Base-by-base conservation (phyloP, 1,140 invertebrate species). In the Lordiphosa mommai region DNA sequence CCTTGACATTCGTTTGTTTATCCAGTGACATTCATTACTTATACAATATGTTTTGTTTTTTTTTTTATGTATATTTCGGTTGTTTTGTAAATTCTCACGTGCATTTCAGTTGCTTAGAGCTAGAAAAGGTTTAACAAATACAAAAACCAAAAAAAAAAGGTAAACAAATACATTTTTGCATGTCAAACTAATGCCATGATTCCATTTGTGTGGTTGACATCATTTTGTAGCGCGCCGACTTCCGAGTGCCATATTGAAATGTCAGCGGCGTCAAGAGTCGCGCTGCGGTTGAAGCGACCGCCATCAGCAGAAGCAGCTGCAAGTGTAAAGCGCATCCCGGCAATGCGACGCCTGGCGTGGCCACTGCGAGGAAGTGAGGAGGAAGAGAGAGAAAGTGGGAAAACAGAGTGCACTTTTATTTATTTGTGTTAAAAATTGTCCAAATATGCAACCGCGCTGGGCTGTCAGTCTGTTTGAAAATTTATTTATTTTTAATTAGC, bases 71-170 rank as follows among this genome's bases (percentile, higher is more conserved):
- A 38, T 14, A 30, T 47, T 34, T 53, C 40, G 29, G 43, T 44
- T 51, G 23, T 8, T 72, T 72, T 77, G 72, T 84, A 85, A 84
- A 84, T 84, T 84, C 79, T 84, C 79, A 85, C 79, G 79, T 84
- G 79, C 79, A 84, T 85, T 84, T 84, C 79, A 85, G 79, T 84
- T 84, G 79, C 77, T 85, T 84, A 84, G 60, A 84, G 77, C 77
- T 84, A 84, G 32, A 20, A 69, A 82, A 84, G 32, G 37, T 68
- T 17, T 57, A 58, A 65, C 56, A 63, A 73, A 73, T 23, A 33
- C 12, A 50, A 53, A 55, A 38, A 51, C 34, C 20, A 52, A 30
- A 60, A 27, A 14, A 60, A 41, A 44, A 38, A 40, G 8, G 9
- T 10, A 51, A 36, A 47, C 32, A 41, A 52, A 48, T 41, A 27